phyloP scores from a whole-genome alignment of 2,888 invertebrate species.

The Pheosia tremula region DNA sequence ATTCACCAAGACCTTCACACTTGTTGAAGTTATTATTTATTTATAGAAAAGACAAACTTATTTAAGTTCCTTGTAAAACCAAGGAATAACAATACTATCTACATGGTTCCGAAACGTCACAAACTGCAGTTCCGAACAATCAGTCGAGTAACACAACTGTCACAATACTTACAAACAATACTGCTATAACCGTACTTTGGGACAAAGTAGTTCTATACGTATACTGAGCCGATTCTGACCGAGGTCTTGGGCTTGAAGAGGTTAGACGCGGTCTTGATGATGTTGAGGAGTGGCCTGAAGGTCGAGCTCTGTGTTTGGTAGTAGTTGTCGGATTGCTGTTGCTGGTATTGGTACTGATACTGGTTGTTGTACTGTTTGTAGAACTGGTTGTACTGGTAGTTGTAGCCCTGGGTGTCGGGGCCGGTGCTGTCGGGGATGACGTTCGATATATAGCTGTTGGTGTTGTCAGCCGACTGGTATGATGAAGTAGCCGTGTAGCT shows the following conservation, averaged over 20 bases:
- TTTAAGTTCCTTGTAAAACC: constrained; percentile 81
- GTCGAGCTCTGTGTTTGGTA: constrained; percentile 67
- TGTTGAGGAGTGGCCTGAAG: constrained; percentile 75
- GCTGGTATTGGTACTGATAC: constrained; percentile 65
- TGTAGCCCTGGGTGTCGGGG: constrained; percentile 62
- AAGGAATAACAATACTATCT: constrained; percentile 79
- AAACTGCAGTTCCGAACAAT: constrained; percentile 71
- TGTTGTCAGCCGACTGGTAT: constrained; percentile 71
- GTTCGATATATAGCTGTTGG: constrained; percentile 81
- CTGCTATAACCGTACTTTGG: constrained; percentile 55
- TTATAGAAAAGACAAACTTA: constrained; percentile 44
- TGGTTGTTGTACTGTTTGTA: constrained; percentile 72
- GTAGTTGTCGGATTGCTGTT: constrained; percentile 53
- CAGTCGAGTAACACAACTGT: constrained; percentile 81
- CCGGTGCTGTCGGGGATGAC: constrained; percentile 82
- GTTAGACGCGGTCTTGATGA: constrained; percentile 76
- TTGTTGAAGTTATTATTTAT: constrained; percentile 48
- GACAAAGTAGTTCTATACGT: constrained; percentile 54
- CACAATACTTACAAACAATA: constrained; percentile 75
- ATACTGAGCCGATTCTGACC: constrained; percentile 75
- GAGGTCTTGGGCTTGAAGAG: constrained; percentile 74
- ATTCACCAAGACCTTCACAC: constrained; percentile 69
- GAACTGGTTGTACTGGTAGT: constrained; percentile 69
- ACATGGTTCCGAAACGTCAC: constrained; percentile 71
- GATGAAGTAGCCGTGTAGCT: constrained; percentile 71